phyloP scores from a whole-genome alignment of 2,113 vertebrate species.

The human region GRCh38 chr21:25240001-25240500 shows the following conservation, averaged over 20 bases:
- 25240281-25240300: too few relatives aligned
- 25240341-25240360: too few relatives aligned
- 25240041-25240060: neutral
- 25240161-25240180: neutral
- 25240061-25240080: neutral
- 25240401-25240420: neutral
- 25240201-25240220: too few relatives aligned
- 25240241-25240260: too few relatives aligned
- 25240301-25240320: too few relatives aligned
- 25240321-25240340: too few relatives aligned
- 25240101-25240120: neutral
- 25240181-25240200: neutral
- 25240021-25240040: neutral
- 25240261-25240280: too few relatives aligned
- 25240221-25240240: too few relatives aligned
- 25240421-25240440: neutral
- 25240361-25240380: neutral
- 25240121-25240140: neutral
- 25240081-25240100: neutral
- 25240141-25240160: neutral
- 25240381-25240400: neutral
- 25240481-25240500: neutral
- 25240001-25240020: neutral
- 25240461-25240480: neutral
- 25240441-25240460: neutral